Evolutionary conservation across 2,797 vertebrate genomes (phyloP).

Genomic region (Prionace glauca): DNA sequence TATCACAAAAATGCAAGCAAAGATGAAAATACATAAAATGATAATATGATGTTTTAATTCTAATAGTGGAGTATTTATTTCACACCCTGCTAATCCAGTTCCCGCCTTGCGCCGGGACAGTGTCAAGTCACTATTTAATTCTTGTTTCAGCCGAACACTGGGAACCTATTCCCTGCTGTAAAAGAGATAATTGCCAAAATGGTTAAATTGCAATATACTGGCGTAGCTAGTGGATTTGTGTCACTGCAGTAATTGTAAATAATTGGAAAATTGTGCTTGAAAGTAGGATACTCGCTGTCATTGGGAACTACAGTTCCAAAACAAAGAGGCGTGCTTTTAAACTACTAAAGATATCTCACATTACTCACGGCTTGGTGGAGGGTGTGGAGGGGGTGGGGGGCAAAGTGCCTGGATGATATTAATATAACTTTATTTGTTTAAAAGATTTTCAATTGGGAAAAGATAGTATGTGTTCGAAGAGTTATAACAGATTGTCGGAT

Average conservation of each 20-base stretch:
- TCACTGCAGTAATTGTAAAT: conserved; percentile 19
- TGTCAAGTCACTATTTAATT: not conserved
- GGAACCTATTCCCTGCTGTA: not conserved
- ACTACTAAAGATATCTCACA: conserved; percentile 4
- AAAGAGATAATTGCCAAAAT: not conserved
- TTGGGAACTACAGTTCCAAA: not conserved
- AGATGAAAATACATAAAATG: not conserved
- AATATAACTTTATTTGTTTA: not conserved
- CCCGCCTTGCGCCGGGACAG: not conserved
- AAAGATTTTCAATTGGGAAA: not conserved
- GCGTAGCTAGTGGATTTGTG: not conserved
- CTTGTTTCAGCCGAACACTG: not conserved
- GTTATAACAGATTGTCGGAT: not conserved
- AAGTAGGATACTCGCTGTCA: not conserved
- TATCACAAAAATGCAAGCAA: not conserved
- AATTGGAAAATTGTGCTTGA: conserved; percentile 24
- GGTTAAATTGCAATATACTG: not conserved
- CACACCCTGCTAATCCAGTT: not conserved
- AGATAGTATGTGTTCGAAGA: not conserved
- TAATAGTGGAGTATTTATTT: not conserved
- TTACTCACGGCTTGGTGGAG: not conserved
- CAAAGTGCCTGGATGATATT: not conserved
- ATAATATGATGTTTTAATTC: not conserved
- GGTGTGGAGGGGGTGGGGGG: too few species aligned
- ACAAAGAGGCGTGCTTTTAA: conserved; percentile 2